Conservation (phyloP, 2,113 vertebrate genomes). For the Hipposideros armiger region DNA sequence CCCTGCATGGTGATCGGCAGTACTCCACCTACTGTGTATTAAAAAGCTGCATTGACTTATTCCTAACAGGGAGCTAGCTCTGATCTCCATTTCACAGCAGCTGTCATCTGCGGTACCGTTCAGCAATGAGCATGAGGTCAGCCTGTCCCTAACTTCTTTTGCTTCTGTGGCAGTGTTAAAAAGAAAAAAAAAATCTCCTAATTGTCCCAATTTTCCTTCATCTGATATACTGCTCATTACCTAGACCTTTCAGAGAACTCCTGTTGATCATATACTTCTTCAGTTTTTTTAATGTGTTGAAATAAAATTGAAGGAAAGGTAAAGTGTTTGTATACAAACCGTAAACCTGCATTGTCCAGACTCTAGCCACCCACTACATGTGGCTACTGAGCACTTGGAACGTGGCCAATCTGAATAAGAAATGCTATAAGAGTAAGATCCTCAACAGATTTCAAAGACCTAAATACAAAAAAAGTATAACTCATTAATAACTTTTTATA, state of each 20-base stretch:
- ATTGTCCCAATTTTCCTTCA: not conserved
- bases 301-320: not conserved
- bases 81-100: constrained; percentile 7
- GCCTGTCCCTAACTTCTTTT: not conserved
- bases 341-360: not conserved
- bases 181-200: not conserved
- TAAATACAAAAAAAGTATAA: not conserved
- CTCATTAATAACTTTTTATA: constrained; percentile 2
- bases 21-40: not conserved
- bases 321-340: not conserved
- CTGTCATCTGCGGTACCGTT: not conserved
- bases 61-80: not conserved
- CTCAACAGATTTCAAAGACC: not conserved
- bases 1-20: fast-evolving
- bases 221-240: not conserved
- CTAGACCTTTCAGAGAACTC: not conserved
- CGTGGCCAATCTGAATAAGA: not conserved
- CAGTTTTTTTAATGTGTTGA: not conserved
- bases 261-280: not conserved
- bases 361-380: not conserved
- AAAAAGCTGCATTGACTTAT: not conserved
- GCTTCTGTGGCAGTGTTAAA: constrained; percentile 30
- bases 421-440: not conserved
- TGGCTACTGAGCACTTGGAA: not conserved
- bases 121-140: not conserved